Conservation (phyloP, 2,888 invertebrate genomes). For the Serrognathus titanus region DNA sequence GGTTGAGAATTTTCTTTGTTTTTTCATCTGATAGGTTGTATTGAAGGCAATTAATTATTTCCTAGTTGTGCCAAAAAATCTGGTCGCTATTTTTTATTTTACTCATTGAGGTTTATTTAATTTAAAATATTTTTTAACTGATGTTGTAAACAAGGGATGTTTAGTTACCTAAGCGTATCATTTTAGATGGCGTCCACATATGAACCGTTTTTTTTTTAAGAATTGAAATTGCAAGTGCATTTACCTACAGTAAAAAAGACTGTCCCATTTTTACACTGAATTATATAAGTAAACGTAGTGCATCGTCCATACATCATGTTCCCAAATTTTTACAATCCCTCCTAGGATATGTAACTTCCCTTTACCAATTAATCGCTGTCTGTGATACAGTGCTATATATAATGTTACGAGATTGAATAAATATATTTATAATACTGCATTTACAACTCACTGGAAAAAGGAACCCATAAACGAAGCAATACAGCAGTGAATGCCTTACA, state of each 20-base stretch:
- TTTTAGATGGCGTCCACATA: too few species aligned
- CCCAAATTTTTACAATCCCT: background rate
- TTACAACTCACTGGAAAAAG: slow-evolving; percentile 1
- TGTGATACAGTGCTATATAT: slow-evolving; percentile 15
- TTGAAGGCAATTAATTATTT: background rate
- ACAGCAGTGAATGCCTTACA: slow-evolving; percentile 14
- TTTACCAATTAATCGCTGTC: background rate
- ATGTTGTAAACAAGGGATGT: background rate
- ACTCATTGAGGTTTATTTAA: slow-evolving; percentile 5
- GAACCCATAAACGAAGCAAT: slow-evolving; percentile 13
- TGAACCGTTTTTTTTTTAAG: too few species aligned
- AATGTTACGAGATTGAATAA: background rate
- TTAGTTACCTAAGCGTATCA: background rate
- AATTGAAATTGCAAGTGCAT: too few species aligned
- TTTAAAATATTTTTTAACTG: slow-evolving; percentile 6
- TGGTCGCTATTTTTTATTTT: slow-evolving; percentile 10
- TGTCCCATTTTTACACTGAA: too few species aligned
- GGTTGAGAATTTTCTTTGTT: background rate
- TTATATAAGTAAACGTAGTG: too few species aligned
- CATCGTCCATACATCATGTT: too few species aligned
- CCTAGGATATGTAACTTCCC: background rate
- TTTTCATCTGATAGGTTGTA: background rate
- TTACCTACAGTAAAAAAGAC: too few species aligned
- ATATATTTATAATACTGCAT: slow-evolving; percentile 2
- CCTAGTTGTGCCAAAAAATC: slow-evolving; percentile 15